These are phyloP conservation scores for Sebastes nivosus DNA, from an alignment of 2,797 vertebrate species.

Conservation along the genomic window DNA sequence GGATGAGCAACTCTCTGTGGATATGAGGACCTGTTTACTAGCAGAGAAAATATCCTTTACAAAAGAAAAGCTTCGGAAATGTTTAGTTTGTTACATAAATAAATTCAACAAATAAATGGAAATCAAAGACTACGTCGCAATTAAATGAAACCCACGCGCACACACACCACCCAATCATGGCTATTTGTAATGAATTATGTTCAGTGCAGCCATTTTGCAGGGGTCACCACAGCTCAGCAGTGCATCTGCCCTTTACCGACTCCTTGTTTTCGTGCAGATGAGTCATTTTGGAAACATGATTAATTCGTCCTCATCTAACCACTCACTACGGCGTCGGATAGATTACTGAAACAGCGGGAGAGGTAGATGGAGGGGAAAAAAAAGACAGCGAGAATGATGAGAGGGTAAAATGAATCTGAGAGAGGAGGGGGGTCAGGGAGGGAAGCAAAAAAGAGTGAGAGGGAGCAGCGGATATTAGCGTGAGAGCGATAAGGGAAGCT, in stretches of 20 bases:
- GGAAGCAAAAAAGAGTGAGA: neutral
- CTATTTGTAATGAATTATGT: conserved; percentile 46
- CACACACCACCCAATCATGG: neutral
- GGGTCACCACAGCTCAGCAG: conserved; percentile 39
- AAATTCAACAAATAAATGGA: neutral
- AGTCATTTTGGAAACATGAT: conserved; percentile 59
- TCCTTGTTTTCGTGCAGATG: conserved; percentile 46
- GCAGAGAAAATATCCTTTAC: neutral
- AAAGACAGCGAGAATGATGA: conserved; percentile 33
- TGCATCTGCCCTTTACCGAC: conserved; percentile 43
- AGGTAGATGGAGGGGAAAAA: conserved; percentile 32
- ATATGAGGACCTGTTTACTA: conserved; percentile 43
- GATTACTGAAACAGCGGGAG: conserved; percentile 62
- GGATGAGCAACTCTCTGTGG: conserved; percentile 30
- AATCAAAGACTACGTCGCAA: neutral
- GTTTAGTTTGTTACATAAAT: neutral
- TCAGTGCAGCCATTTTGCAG: conserved; percentile 28
- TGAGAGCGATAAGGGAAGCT: conserved; percentile 31
- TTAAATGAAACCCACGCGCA: conserved; percentile 27
- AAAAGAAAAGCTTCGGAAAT: neutral
- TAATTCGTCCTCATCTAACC: conserved; percentile 57
- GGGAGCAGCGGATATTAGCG: conserved; percentile 44
- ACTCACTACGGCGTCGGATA: conserved; percentile 30
- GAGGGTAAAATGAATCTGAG: conserved; percentile 22
- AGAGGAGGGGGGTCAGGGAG: neutral